Base-by-base conservation (phyloP, 2,113 vertebrate species). In the Melozone crissalis region DNA sequence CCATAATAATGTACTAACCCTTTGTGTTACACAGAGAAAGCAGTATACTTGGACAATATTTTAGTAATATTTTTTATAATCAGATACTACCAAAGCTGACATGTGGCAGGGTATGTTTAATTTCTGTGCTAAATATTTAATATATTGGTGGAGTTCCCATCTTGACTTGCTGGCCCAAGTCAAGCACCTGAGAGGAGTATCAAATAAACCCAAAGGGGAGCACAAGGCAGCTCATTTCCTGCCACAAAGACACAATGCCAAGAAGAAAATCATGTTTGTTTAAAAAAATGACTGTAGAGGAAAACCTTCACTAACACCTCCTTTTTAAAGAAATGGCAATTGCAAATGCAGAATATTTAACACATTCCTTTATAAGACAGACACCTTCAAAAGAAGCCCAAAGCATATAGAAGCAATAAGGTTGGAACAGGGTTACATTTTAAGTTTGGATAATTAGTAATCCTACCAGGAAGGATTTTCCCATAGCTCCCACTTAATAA, bases 391-490 rank as follows among this genome's bases (percentile, higher is more conserved):
- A 94, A 91, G 87, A 74, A 88, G 59, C 57, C 75, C 22, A 4
- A 92, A 91, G 31, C 16, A 11, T n/a, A 68, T 1, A 73, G 90
- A 85, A 91, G 58, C 80, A 92, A 66, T 89, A 41, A 69, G 61
- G 61, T 88, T 84, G 1, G 8, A 78, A 39, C 26, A 75, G 76
- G 76, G 61, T 84, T 86, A 90, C 77, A 66, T 87, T 95, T 96
- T 78, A 88, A 92, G 76, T 78, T 80, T 5, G 1, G 80, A 62
- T 86, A 94, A 96, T 95, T 93, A 96, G 88, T 46, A 90, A 90
- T 87, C 73, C 73, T 81, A 75, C 90, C 92, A 93, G 86, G 86
- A 93, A 93, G 52, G 61, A 87, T 92, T 81, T 92, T 84, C 73
- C 66, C 76, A 66, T 66, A 35, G 81, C 52, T 94, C 68, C 62